Base-by-base conservation (phyloP, 2,888 invertebrate species). In the Hydriomena furcata region DNA sequence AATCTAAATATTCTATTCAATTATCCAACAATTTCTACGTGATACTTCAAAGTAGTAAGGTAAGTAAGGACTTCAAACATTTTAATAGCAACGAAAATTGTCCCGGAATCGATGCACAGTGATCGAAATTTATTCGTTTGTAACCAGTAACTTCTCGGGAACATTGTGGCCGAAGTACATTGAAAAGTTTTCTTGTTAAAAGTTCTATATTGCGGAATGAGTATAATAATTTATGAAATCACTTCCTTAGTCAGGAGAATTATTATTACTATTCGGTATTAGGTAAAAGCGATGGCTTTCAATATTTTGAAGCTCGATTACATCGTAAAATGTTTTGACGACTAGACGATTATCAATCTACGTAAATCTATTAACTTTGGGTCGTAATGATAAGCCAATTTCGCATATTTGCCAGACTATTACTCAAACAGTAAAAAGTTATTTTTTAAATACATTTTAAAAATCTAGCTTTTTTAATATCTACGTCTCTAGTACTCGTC, bases 161-260 rank as follows among this genome's bases (percentile, higher is more conserved):
- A 84, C 82, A 81, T 76, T 82, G 84, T 85, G 77, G 79, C 82
- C 79, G 76, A 70, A 68, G 81, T 80, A 82, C 79, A 81, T 77
- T 78, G 79, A 61, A 77, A 88, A 89, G 82, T 89, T 89, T 88
- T 88, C 89, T 89, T 89, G 88, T 89, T 89, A 89, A 87, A 89
- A 89, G 80, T 89, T 89, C 76, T 77, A 79, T 82, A 86, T 83
- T 81, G 83, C 81, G 79, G 79, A 87, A 84, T 84, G 84, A 79
- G 85, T 83, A 86, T 87, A 83, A 86, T 86, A 85, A 84, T 83
- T 86, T 79, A 76, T 76, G 77, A 80, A 87, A 84, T 86, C 81
- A 82, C 80, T 84, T 82, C 79, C 79, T 76, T 77, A 79, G 78
- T 72, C 76, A 79, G 76, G 63, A 69, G 65, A 70, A 70, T 70